phyloP scores from a whole-genome alignment of 2,888 invertebrate genomes.

The Trissoscelio sp. region DNA sequence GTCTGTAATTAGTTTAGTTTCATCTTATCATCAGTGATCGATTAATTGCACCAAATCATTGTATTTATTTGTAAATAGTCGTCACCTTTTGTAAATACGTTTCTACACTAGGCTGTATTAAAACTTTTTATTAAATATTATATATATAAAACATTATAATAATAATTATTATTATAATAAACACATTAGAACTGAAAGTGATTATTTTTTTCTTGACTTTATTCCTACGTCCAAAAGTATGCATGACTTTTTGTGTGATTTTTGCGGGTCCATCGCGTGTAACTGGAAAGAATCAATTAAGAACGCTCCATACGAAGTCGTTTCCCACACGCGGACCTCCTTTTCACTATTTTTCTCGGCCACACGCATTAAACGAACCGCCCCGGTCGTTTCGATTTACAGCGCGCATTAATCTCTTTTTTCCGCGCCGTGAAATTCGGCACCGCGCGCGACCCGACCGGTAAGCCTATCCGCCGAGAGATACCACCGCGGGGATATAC shows the following conservation, averaged over 20 bases:
- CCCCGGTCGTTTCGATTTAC: constrained; percentile 58
- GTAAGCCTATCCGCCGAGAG: constrained; percentile 53
- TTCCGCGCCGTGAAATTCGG: constrained; percentile 65
- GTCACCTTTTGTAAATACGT: constrained; percentile 66
- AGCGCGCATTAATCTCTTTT: constrained; percentile 66
- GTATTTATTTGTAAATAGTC: constrained; percentile 81
- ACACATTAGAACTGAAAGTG: constrained; percentile 28
- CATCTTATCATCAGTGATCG: constrained; percentile 58
- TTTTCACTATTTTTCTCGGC: constrained; percentile 63
- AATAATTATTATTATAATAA: constrained; percentile 35
- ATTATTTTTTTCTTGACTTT: background rate
- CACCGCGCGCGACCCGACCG: constrained; percentile 25
- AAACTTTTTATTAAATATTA: constrained; percentile 57
- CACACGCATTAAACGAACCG: constrained; percentile 65
- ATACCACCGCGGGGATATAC: constrained; percentile 43
- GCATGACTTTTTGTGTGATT: constrained; percentile 40
- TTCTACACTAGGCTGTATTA: constrained; percentile 61
- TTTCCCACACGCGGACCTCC: constrained; percentile 48
- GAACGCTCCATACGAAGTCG: constrained; percentile 38
- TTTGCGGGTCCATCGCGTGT: constrained; percentile 26
- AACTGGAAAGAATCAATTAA: constrained; percentile 59
- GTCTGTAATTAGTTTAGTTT: constrained; percentile 39
- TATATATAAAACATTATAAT: constrained; percentile 26
- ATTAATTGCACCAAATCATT: constrained; percentile 72
- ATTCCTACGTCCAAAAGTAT: background rate